Base-by-base conservation (phyloP, 2,888 invertebrate species). In the Yponomeuta malinellus region DNA sequence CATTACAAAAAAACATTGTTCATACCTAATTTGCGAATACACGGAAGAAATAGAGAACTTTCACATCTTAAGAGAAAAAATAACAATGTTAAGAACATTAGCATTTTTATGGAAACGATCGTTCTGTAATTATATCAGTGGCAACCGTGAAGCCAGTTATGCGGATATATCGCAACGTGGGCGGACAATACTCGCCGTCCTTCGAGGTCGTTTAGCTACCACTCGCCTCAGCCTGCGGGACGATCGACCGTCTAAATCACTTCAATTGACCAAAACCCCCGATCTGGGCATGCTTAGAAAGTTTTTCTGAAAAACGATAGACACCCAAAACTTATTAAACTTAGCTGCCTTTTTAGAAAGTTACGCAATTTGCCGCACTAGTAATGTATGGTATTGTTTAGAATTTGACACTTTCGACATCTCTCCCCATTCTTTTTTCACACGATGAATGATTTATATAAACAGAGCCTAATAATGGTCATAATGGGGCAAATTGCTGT, bases 121-220 rank as follows among this genome's bases (percentile, higher is more conserved):
- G 33, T 29, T 70, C 65, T 67, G 76, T 76, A 76, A 76, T 75
- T 77, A 74, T 71, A 63, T n/a, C 73, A 72, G 74, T 75, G 77
- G 78, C 76, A 75, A 76, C 79, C 83, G 80, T 82, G 79, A 78
- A 79, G 79, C 78, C 76, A 83, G 84, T 79, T 87, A 90, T 90
- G 90, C 90, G 90, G 90, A 90, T 88, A 85, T 88, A 82, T 81
- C 84, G 88, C 87, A 88, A 88, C 82, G 78, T 63, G 33, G 66
- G 78, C 70, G 71, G 67, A 71, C 72, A 70, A 76, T 74, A 72
- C 71, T 73, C 66, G 77, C 76, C 85, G 84, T 83, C 88, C 88
- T 88, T 88, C 85, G 86, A 86, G 89, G 87, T 88, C 87, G 88
- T 84, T 85, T 81, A 76, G 83, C 82, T 84, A 82, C 79, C 79